Percentiles rank a stretch among this genome's conserved stretches.
Conservation (phyloP, 2,113 vertebrate species). For the Gasterosteus nipponicus region DNA sequence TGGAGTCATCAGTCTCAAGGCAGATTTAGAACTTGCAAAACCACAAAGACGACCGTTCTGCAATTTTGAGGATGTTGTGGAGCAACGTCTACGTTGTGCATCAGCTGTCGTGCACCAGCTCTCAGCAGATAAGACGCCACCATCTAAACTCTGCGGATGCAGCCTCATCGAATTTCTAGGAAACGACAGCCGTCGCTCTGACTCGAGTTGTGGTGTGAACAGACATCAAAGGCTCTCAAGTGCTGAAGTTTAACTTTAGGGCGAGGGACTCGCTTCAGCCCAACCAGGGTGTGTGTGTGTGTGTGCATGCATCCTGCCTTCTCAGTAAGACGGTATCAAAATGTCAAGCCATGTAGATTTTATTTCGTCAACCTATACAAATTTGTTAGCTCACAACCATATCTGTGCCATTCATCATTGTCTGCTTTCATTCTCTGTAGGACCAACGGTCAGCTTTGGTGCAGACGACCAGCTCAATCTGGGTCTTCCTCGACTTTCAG, state of each 20-base stretch:
- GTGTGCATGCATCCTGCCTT: background rate
- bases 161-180: conserved; percentile 60
- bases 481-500: background rate
- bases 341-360: conserved; percentile 35
- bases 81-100: conserved; percentile 19
- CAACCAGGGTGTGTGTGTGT: background rate
- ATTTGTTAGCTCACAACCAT: conserved; percentile 37
- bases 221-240: conserved; percentile 24
- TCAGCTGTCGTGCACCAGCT: conserved; percentile 37
- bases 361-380: conserved; percentile 27
- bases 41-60: conserved; percentile 45
- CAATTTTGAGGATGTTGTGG: conserved; percentile 45
- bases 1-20: conserved; percentile 18
- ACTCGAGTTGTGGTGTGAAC: conserved; percentile 40
- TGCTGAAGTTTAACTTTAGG: background rate
- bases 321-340: conserved; percentile 28
- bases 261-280: background rate
- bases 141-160: conserved; percentile 20
- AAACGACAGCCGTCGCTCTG: conserved; percentile 33
- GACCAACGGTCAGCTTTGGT: background rate
- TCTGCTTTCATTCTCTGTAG: background rate
- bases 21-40: background rate
- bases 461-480: background rate
- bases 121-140: conserved; percentile 14
- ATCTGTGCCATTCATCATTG: background rate